phyloP scores from a whole-genome alignment of 2,113 vertebrate species.

The Pardalotus punctatus region DNA sequence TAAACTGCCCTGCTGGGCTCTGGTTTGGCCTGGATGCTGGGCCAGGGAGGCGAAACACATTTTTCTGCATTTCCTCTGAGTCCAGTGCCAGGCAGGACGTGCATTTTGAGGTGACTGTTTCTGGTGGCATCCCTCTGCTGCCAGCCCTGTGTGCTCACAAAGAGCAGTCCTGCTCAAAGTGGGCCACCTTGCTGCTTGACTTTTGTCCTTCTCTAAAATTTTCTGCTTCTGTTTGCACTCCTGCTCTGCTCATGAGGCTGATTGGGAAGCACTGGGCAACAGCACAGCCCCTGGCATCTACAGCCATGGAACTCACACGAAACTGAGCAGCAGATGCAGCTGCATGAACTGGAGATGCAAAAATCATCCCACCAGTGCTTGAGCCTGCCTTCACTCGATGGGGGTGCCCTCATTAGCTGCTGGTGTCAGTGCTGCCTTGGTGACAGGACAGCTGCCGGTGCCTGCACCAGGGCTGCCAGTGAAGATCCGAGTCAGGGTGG shows the following conservation, averaged over 20 bases:
- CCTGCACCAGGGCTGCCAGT: neutral
- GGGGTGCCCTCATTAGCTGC: neutral
- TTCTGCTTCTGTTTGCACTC: neutral
- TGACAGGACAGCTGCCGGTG: neutral
- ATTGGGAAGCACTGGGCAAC: neutral
- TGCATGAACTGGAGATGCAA: neutral
- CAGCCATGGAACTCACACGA: neutral
- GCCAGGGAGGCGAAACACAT: rapidly evolving
- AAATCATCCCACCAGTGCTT: rapidly evolving
- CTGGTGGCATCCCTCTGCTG: neutral
- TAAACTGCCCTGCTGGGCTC: neutral
- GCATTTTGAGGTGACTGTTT: neutral
- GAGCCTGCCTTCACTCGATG: neutral
- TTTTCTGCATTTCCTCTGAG: neutral
- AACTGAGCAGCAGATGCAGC: neutral
- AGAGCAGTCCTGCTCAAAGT: neutral
- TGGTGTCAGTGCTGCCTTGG: neutral
- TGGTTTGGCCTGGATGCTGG: neutral
- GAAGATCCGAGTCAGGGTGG: neutral
- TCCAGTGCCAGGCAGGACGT: neutral
- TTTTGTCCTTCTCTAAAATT: neutral
- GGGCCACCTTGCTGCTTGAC: neutral
- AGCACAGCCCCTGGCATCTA: neutral
- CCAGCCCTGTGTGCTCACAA: neutral
- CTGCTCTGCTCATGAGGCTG: neutral